Evolutionary conservation across 2,888 invertebrate genomes (phyloP).

Genomic region (Nycteola revayana): DNA sequence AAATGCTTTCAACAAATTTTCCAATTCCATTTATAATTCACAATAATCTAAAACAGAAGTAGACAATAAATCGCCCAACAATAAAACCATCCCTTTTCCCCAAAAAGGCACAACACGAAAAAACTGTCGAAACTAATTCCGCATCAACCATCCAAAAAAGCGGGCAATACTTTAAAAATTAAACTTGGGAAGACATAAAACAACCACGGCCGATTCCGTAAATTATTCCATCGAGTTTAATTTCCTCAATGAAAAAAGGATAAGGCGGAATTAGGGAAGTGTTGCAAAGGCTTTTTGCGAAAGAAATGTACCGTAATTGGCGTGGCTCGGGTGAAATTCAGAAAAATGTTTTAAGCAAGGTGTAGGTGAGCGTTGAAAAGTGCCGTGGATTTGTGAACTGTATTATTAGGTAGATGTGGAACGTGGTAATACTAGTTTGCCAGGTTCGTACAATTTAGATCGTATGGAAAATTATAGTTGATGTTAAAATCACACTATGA

Average conservation of each 20-base stretch:
- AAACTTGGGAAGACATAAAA: conserved; percentile 27
- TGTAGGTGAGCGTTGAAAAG: no score
- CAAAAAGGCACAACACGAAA: conserved; percentile 7
- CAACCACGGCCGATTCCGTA: conserved; percentile 35
- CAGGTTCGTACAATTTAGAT: no score
- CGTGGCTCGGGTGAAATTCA: conserved; percentile 18
- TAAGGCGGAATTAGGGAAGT: conserved; percentile 44
- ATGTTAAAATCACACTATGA: no score
- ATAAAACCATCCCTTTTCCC: neutral
- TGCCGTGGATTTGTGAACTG: no score
- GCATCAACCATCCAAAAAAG: conserved; percentile 11
- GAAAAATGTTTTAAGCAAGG: conserved; percentile 36
- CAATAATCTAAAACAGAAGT: no score
- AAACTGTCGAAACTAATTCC: conserved; percentile 12
- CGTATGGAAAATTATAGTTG: no score
- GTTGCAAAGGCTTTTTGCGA: conserved; percentile 44
- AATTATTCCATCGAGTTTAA: conserved; percentile 45
- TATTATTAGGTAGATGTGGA: no score
- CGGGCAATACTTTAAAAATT: conserved; percentile 18
- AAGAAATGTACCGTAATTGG: conserved; percentile 53
- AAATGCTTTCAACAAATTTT: no score
- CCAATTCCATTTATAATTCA: no score
- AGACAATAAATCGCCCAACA: no score
- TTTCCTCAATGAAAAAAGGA: conserved; percentile 43
- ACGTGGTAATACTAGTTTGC: no score